Conservation (phyloP, 1,140 invertebrate species). For the Cephus cinctus region DNA sequence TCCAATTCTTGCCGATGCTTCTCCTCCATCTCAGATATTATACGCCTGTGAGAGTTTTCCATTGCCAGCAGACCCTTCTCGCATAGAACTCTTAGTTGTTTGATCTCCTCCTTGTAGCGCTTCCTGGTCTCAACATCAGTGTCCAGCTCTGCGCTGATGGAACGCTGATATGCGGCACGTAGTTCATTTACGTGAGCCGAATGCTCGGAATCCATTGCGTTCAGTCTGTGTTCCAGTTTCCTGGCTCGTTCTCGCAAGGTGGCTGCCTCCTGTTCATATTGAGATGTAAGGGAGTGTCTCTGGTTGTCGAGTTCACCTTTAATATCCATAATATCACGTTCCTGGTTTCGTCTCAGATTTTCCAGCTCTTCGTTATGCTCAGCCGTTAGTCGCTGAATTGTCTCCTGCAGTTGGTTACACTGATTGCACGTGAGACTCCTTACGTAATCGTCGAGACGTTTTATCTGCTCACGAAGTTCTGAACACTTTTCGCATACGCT, state of each 20-base stretch:
- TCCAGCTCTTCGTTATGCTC: slow-evolving; percentile 47
- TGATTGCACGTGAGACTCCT: slow-evolving; percentile 59
- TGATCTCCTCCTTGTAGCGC: slow-evolving; percentile 82
- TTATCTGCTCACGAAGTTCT: slow-evolving; percentile 54
- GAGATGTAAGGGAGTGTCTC: slow-evolving; percentile 43
- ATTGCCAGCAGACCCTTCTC: slow-evolving; percentile 84
- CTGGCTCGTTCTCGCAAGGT: slow-evolving; percentile 61
- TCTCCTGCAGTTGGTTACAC: slow-evolving; percentile 60
- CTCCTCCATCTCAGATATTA: slow-evolving; percentile 81
- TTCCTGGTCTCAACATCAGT: slow-evolving; percentile 70
- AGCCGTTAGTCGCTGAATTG: slow-evolving; percentile 38
- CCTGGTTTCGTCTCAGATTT: slow-evolving; percentile 38
- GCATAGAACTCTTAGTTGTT: slow-evolving; percentile 79
- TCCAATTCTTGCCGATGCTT: slow-evolving; percentile 78
- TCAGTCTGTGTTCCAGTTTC: slow-evolving; percentile 66
- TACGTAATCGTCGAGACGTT: slow-evolving; percentile 57
- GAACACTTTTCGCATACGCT: slow-evolving; percentile 41
- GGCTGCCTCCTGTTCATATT: slow-evolving; percentile 54
- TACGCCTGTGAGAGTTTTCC: slow-evolving; percentile 85
- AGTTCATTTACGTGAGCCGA: slow-evolving; percentile 74
- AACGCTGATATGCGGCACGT: slow-evolving; percentile 67
- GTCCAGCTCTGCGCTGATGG: slow-evolving; percentile 47
- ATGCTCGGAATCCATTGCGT: slow-evolving; percentile 74
- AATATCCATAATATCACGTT: slow-evolving; percentile 47
- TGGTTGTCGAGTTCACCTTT: slow-evolving; percentile 55